These are phyloP conservation scores for Eupeodes luniger DNA, from an alignment of 2,888 invertebrate genomes.

Conservation along the genomic window DNA sequence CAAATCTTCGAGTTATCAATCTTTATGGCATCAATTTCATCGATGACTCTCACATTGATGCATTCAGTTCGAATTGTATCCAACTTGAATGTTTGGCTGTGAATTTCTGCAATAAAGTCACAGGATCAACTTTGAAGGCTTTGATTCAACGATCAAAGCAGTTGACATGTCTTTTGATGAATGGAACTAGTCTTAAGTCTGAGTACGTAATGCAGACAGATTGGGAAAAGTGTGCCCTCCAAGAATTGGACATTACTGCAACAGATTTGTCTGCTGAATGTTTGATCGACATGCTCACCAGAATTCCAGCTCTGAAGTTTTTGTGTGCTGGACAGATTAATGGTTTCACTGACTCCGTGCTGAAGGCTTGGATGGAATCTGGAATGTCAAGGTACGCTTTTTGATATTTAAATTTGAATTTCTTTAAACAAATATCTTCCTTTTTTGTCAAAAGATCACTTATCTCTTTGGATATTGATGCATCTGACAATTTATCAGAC, in stretches of 20 bases:
- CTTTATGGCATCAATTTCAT: conserved; percentile 99
- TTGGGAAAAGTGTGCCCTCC: conserved; percentile 98
- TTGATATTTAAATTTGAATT: not conserved
- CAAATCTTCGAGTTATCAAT: conserved; percentile 98
- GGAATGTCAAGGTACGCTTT: conserved; percentile 88
- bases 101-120: conserved; percentile 98
- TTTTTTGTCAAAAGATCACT: conserved; percentile 86
- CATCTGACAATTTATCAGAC: conserved; percentile 97
- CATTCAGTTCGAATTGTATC: conserved; percentile 98
- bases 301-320: conserved; percentile 94
- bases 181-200: conserved; percentile 97
- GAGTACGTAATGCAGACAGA: conserved; percentile 97
- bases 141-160: conserved; percentile 96
- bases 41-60: conserved; percentile 99
- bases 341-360: conserved; percentile 97
- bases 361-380: conserved; percentile 95
- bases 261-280: conserved; percentile 98
- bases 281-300: conserved; percentile 94
- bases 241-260: conserved; percentile 98
- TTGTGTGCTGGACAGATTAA: conserved; percentile 98
- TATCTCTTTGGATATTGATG: conserved; percentile 95
- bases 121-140: conserved; percentile 97
- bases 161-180: conserved; percentile 96
- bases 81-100: conserved; percentile 98
- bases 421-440: not conserved